phyloP scores from a whole-genome alignment of 2,888 invertebrate genomes.

The Tetranychus truncatus region DNA sequence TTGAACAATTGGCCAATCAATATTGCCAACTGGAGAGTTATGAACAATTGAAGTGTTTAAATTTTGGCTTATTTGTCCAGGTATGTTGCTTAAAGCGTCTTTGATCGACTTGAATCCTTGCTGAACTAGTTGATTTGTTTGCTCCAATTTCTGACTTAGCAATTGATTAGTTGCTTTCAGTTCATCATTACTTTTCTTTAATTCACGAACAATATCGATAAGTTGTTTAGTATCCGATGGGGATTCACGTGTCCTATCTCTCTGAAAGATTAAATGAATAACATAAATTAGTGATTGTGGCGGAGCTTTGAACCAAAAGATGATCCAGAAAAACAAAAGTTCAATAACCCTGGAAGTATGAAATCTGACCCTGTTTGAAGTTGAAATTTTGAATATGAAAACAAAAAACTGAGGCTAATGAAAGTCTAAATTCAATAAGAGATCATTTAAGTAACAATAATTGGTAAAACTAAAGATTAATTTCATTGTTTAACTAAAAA shows the following conservation, averaged over 20 bases:
- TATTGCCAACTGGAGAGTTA: not conserved
- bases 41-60: not conserved
- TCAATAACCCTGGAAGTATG: not conserved
- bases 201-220: not conserved
- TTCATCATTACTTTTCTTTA: not conserved
- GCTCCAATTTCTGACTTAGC: not conserved
- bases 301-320: not conserved
- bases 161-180: not conserved
- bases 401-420: not conserved
- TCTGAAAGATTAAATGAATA: not conserved
- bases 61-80: not conserved
- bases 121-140: not conserved
- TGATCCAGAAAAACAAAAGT: not conserved
- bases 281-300: not conserved
- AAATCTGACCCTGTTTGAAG: not conserved
- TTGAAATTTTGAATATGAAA: not conserved
- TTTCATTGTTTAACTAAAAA: not conserved
- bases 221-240: not conserved
- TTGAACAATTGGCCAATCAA: not conserved
- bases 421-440: not conserved
- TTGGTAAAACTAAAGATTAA: not conserved
- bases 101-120: not conserved
- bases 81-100: not conserved
- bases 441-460: not conserved
- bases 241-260: not conserved